Evolutionary conservation across 2,113 vertebrate genomes (phyloP).

Genomic region (Numenius arquata): DNA sequence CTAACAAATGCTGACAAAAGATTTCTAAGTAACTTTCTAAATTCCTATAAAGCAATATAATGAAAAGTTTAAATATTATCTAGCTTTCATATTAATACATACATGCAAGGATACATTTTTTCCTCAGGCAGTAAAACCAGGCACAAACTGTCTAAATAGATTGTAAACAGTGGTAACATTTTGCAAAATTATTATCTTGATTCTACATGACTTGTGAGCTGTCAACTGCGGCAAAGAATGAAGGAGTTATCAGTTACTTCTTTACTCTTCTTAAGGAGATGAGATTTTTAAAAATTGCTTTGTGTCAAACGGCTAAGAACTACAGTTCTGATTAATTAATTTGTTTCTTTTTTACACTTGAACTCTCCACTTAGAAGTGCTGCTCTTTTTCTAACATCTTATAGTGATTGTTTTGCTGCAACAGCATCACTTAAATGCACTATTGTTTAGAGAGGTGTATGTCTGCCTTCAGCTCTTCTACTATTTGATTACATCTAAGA

Average conservation of each 20-base stretch:
- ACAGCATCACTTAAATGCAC: neutral
- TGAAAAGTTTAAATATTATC: neutral
- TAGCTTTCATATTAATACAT: neutral
- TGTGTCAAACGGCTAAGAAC: neutral
- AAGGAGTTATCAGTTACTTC: neutral
- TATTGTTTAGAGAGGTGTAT: neutral
- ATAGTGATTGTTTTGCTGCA: neutral
- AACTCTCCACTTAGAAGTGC: neutral
- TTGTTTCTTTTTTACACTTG: neutral
- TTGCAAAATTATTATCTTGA: neutral
- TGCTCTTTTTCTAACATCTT: neutral
- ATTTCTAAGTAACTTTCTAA: neutral
- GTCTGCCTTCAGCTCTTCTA: neutral
- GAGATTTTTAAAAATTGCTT: neutral
- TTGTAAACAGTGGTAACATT: neutral
- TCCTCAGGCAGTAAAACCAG: neutral
- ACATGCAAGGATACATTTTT: conserved; percentile 14
- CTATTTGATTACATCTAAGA: neutral
- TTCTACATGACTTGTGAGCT: neutral
- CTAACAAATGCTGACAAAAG: neutral
- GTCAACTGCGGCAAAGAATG: neutral
- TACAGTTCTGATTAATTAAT: neutral
- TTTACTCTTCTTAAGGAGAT: neutral
- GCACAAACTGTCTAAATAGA: neutral
- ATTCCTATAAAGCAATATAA: neutral